Conservation (phyloP, 2,797 vertebrate genomes). For the Lacerta viridis region DNA sequence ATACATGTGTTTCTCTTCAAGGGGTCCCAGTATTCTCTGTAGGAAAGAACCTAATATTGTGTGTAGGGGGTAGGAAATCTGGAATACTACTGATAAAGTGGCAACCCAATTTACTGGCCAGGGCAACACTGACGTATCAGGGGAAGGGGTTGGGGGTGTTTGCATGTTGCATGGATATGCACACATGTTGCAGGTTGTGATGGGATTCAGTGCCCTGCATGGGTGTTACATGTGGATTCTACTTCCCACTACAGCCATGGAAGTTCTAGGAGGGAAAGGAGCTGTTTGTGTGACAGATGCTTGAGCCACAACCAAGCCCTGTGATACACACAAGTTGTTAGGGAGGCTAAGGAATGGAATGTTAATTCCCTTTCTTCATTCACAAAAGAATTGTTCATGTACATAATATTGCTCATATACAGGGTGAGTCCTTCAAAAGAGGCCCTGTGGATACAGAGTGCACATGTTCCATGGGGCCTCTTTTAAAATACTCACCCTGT, state of each 20-base stretch:
- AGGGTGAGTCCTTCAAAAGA: no score
- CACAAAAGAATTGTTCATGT: constrained; percentile 9
- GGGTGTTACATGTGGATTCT: constrained; percentile 20
- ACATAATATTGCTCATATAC: not conserved
- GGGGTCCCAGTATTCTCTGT: not conserved
- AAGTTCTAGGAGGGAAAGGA: not conserved
- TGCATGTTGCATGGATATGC: constrained; percentile 43
- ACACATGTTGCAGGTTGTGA: constrained; percentile 22
- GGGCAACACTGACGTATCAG: constrained; percentile 13
- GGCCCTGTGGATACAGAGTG: no score
- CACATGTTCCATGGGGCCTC: no score
- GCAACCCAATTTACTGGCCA: not conserved
- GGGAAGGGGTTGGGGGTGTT: constrained; percentile 35
- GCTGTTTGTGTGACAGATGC: not conserved
- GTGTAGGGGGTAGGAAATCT: constrained; percentile 45
- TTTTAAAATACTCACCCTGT: no score
- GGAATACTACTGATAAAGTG: not conserved
- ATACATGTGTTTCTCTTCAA: constrained; percentile 20
- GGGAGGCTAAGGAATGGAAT: not conserved
- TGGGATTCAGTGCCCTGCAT: constrained; percentile 25
- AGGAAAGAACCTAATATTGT: constrained; percentile 49
- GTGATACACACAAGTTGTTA: not conserved
- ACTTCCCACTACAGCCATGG: not conserved
- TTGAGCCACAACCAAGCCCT: not conserved
- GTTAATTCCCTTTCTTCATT: constrained; percentile 17